Evolutionary conservation across 2,113 vertebrate species (phyloP), one percentile per base, ranked within the genome.

Genomic region (Gymnobelideus leadbeateri): DNA sequence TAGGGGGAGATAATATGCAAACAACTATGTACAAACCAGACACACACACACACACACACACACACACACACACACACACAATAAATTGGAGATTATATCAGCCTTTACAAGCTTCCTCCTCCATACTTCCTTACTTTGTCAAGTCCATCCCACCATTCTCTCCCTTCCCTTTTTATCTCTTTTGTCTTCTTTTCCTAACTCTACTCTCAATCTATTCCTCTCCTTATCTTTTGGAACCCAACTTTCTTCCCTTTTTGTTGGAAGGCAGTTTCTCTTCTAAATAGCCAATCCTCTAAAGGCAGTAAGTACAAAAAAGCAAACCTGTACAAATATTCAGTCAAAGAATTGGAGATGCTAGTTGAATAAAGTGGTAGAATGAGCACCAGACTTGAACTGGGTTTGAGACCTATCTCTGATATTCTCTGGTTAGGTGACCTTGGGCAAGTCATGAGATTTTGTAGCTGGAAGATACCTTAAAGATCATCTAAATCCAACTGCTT

Each of bases 151-250:
- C 12, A 53, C 54, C 23, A 50, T 43, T 43, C 5, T 68, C 50
- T 95, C 14, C 11, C 23, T 94, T 93, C 94, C 10, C 16, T 21
- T 90, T 93, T 54, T 28, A 47, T 93, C 54, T 92, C 12, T 43
- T 77, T 92, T 53, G 43, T 28, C 28, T 43, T 90, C 25, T 9
- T 19, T 89, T 6, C 28, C 31, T 61, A 11, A 37, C 12, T 68
- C 11, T 11, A 37, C 14, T 68, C 31, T 37, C 61, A 61, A 61
- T 68, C 61, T 68, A 68, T 68, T 68, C 28, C 91, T 52, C 89
- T n/a, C 84, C 61, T 53, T 37, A 23, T 92, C n/a, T 8, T 23
- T 84, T 23, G 31, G 19, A 23, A 16, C n/a, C 46, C 49, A 57
- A 31, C 31, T 54, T 46, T 93, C 49, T 53, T 14, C 23, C 19